Percentiles rank a stretch among this genome's conserved stretches.
These are phyloP conservation scores for Oegoconia quadripuncta DNA, from an alignment of 2,888 invertebrate genomes.

Conservation along the genomic window DNA sequence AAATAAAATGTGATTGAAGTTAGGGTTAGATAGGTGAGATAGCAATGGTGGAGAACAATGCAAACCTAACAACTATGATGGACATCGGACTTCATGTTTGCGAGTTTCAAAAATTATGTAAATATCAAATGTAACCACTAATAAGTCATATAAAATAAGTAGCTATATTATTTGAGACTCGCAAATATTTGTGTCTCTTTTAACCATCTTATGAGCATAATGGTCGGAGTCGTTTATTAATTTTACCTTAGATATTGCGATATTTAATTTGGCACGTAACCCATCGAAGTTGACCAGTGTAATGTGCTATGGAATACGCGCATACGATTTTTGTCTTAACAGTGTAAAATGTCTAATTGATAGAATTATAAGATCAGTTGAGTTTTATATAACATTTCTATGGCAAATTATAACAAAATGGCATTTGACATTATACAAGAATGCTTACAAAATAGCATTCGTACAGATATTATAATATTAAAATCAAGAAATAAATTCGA, in stretches of 20 bases:
- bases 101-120: conserved; percentile 34
- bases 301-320: no score
- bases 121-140: conserved; percentile 25
- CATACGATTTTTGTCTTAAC: conserved; percentile 13
- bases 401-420: conserved; percentile 60
- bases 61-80: conserved; percentile 30
- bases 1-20: conserved; percentile 68
- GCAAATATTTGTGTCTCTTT: conserved; percentile 11
- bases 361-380: conserved; percentile 58
- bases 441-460: conserved; percentile 66
- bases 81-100: conserved; percentile 18
- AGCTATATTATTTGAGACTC: conserved; percentile 20
- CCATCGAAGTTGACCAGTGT: conserved; percentile 10
- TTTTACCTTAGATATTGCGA: no score
- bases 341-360: conserved; percentile 21
- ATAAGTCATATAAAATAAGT: conserved; percentile 14
- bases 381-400: conserved; percentile 74
- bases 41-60: conserved; percentile 32
- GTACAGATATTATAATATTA: conserved; percentile 69
- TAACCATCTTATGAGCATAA: conserved; percentile 1
- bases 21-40: conserved; percentile 61
- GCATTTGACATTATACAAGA: conserved; percentile 68
- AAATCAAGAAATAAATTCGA: conserved; percentile 71
- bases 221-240: neutral
- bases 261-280: conserved; percentile 2